Base-by-base conservation (phyloP, 2,888 invertebrate species). In the Litoditis marina region DNA sequence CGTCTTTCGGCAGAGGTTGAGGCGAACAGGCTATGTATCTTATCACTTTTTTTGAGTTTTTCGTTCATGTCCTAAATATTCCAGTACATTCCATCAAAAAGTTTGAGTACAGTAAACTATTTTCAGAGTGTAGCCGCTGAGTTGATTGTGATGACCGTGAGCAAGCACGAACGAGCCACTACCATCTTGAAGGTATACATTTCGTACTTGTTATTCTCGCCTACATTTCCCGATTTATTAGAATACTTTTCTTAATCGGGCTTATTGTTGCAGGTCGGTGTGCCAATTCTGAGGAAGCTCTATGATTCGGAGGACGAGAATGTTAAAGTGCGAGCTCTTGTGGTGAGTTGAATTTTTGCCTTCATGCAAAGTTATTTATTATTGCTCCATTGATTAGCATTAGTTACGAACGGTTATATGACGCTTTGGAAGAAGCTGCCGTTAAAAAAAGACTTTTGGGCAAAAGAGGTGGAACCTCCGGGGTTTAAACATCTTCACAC, bases 121-220 rank as follows among this genome's bases (percentile, higher is more conserved):
- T 74, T 77, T 34, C 90, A 96, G 86, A 90, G 90, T 84, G 90
- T 95, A 16, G 92, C 98, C 0, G 93, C 93, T 81, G 98, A 98
- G 84, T 94, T 96, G 77, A 89, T 99, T 51, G 91, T 96, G 65
- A 92, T 94, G 5, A 94, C 95, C 3, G 91, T 95, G 1, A 92
- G 93, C 5, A 98, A 98, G 84, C 94, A 94, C 84, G 95, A 96
- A 83, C 93, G 95, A 85, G 94, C 94, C 2, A 89, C 90, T 77
- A 89, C 92, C 0, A 76, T 82, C 55, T 65, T 82, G 31, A 78
- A 79, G 65, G 66, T 66, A 27, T n/a, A n/a, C n/a, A n/a, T n/a
- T n/a, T n/a, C n/a, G n/a, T n/a, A n/a, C n/a, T n/a, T n/a, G 25
- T 1, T 53, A 53, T 22, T 7, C 11, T 16, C 27, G 34, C 19